These are phyloP conservation scores for Phortica variegata DNA, from an alignment of 1,140 invertebrate species.

Conservation along the genomic window DNA sequence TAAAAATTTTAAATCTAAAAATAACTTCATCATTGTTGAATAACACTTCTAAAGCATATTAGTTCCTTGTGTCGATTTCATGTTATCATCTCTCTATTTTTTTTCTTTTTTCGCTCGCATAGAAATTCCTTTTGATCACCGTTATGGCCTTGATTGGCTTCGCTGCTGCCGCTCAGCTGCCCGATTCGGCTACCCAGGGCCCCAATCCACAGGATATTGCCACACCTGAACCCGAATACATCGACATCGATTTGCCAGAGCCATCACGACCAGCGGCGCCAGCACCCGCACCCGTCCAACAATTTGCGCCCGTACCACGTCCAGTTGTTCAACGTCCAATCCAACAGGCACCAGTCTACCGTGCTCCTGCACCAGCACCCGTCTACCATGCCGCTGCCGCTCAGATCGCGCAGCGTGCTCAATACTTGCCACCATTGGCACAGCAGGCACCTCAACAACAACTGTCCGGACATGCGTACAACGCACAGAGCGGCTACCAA, in stretches of 20 bases:
- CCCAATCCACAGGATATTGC: slow-evolving; percentile 55
- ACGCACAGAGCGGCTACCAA: slow-evolving; percentile 39
- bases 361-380: slow-evolving; percentile 6
- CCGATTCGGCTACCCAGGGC: slow-evolving; percentile 52
- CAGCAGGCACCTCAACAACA: slow-evolving; percentile 21
- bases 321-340: slow-evolving; percentile 26
- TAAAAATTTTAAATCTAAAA: background rate
- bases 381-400: slow-evolving; percentile 9
- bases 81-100: background rate
- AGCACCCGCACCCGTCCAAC: slow-evolving; percentile 3
- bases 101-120: slow-evolving; percentile 10
- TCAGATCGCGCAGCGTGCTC: slow-evolving; percentile 30
- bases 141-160: slow-evolving; percentile 41
- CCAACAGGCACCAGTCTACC: slow-evolving; percentile 15
- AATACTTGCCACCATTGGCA: slow-evolving; percentile 20
- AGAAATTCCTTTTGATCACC: slow-evolving; percentile 48
- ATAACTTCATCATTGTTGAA: background rate
- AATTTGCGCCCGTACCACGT: slow-evolving; percentile 5
- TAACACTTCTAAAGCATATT: slow-evolving; percentile 2
- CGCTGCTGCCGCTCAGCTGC: slow-evolving; percentile 37
- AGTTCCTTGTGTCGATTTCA: slow-evolving; percentile 1
- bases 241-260: slow-evolving; percentile 44
- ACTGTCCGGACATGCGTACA: slow-evolving; percentile 38
- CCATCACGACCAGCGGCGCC: slow-evolving; percentile 25
- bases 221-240: slow-evolving; percentile 54